phyloP scores from a whole-genome alignment of 2,888 invertebrate species.

The Cephus sareptanus region DNA sequence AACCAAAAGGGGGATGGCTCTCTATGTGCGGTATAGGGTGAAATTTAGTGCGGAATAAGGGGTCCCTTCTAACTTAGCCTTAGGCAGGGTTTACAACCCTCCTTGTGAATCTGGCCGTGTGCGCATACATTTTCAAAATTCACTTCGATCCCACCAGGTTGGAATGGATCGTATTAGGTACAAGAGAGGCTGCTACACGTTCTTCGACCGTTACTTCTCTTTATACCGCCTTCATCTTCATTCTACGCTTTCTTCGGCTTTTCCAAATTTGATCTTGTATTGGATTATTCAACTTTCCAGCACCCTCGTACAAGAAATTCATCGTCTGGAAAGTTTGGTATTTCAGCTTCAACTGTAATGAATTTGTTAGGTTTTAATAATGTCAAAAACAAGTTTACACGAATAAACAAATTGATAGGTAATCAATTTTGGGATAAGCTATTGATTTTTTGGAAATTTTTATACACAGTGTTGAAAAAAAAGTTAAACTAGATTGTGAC shows the following conservation, averaged over 20 bases:
- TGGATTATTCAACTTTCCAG: neutral
- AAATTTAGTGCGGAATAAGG: conserved; percentile 36
- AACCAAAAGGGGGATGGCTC: conserved; percentile 17
- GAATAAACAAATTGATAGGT: neutral
- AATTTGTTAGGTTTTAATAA: neutral
- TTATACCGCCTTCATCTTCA: neutral
- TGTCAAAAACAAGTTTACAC: neutral
- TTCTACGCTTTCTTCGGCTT: neutral
- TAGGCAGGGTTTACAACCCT: conserved; percentile 65
- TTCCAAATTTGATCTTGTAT: neutral
- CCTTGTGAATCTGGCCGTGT: conserved; percentile 66
- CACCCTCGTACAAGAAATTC: neutral
- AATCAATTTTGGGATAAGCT: neutral
- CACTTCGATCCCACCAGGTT: conserved; percentile 42
- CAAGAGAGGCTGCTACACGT: neutral
- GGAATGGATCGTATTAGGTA: conserved; percentile 42
- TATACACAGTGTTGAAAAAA: neutral
- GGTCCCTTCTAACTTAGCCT: conserved; percentile 55
- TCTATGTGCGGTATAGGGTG: conserved; percentile 30
- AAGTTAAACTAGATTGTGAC: neutral
- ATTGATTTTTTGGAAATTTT: neutral
- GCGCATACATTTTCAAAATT: conserved; percentile 59
- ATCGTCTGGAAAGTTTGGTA: neutral
- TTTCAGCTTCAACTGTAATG: neutral
- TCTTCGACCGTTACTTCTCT: neutral